Conservation (phyloP, 1,140 invertebrate genomes). For the Bombus pyrosoma region DNA sequence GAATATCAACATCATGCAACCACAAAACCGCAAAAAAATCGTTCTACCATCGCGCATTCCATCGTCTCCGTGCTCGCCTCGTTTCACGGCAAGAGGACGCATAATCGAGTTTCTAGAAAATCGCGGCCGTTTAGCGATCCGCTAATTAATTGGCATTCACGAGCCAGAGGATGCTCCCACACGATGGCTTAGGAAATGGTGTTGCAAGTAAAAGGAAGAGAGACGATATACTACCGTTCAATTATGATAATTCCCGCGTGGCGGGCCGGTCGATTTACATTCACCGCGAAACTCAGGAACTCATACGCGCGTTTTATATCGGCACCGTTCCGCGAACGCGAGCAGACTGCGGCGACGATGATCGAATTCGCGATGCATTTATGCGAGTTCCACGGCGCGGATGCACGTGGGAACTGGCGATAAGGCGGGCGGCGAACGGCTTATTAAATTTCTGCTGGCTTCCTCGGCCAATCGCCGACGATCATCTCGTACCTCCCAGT, state of each 20-base stretch:
- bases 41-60: neutral
- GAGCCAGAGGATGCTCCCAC: neutral
- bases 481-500: constrained; percentile 54
- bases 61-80: neutral
- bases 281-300: constrained; percentile 17
- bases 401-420: constrained; percentile 63
- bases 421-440: constrained; percentile 37
- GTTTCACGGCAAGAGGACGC: neutral
- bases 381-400: constrained; percentile 43
- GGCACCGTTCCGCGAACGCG: neutral
- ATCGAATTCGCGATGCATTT: constrained; percentile 65
- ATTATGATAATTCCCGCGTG: constrained; percentile 59
- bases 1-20: neutral
- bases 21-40: neutral
- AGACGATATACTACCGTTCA: constrained; percentile 39
- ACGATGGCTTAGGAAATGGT: neutral
- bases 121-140: constrained; percentile 20
- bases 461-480: constrained; percentile 57
- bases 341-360: constrained; percentile 13
- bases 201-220: neutral
- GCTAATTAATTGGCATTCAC: constrained; percentile 34
- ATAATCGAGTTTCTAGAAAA: constrained; percentile 32
- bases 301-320: neutral
- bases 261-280: constrained; percentile 30
- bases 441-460: constrained; percentile 63